phyloP scores from a whole-genome alignment of 2,113 vertebrate species.

The Calonectris borealis region DNA sequence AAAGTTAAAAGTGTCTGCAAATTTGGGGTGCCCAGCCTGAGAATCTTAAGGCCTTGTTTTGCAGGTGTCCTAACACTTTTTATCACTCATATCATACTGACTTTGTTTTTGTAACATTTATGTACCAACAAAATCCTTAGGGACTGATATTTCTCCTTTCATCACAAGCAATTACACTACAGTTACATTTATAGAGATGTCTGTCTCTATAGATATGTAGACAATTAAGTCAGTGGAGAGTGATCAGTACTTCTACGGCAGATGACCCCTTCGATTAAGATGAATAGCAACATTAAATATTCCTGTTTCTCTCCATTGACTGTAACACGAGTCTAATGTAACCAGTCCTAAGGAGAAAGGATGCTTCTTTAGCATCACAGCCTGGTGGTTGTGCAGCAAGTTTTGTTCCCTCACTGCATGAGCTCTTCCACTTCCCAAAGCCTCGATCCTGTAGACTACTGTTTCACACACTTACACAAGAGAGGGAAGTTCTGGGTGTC shows the following conservation, averaged over 20 bases:
- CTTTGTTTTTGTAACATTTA: not conserved
- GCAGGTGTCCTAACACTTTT: not conserved
- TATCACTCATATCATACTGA: not conserved
- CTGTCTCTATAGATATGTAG: not conserved
- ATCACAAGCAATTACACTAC: not conserved
- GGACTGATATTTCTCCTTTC: not conserved
- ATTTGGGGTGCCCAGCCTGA: not conserved
- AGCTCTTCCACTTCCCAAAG: not conserved
- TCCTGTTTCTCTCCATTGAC: not conserved
- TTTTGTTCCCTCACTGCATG: not conserved
- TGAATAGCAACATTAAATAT: not conserved
- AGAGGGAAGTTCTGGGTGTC: not conserved
- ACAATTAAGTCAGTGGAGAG: not conserved
- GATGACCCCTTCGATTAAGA: not conserved
- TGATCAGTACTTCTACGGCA: not conserved
- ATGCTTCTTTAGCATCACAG: not conserved
- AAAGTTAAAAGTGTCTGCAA: not conserved
- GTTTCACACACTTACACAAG: not conserved
- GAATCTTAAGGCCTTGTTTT: not conserved
- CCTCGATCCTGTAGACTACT: not conserved
- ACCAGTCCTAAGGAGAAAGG: not conserved
- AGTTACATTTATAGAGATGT: not conserved
- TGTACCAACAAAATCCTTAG: not conserved
- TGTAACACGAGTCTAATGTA: not conserved
- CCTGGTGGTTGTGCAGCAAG: not conserved